phyloP scores from a whole-genome alignment of 2,888 invertebrate species.

The Drosophila kanekoi region DNA sequence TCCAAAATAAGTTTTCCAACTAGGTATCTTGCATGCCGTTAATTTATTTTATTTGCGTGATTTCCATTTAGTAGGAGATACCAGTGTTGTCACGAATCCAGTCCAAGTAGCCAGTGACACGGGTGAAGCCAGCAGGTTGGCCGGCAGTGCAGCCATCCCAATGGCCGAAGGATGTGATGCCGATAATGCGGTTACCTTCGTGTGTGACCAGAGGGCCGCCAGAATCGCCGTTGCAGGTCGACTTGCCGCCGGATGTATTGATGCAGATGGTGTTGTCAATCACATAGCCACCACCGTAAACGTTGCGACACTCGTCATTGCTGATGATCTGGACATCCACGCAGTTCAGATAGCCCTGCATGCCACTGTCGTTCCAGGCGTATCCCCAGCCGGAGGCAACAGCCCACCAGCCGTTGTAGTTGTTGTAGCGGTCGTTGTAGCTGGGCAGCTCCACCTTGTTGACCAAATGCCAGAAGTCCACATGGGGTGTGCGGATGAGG shows the following conservation, averaged over 20 bases:
- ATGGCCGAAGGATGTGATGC: constrained; percentile 66
- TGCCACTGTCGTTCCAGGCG: constrained; percentile 61
- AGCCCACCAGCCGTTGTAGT: constrained; percentile 53
- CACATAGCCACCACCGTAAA: constrained; percentile 78
- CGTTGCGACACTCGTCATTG: constrained; percentile 82
- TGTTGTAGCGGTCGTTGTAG: constrained; percentile 44
- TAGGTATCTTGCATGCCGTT: no score
- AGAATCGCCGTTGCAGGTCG: constrained; percentile 85
- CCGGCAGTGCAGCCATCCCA: constrained; percentile 56
- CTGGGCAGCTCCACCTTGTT: constrained; percentile 57
- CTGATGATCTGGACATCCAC: constrained; percentile 71
- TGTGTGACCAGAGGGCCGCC: constrained; percentile 83
- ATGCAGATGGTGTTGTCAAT: constrained; percentile 57
- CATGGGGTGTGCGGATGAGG: constrained; percentile 64
- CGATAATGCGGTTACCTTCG: constrained; percentile 56
- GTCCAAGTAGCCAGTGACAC: constrained; percentile 65
- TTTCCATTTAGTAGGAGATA: constrained; percentile 53
- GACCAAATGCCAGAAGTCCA: constrained; percentile 58
- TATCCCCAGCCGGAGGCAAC: constrained; percentile 75
- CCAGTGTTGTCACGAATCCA: constrained; percentile 73
- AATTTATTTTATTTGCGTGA: background rate
- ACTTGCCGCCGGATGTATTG: constrained; percentile 62
- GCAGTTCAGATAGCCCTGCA: constrained; percentile 77
- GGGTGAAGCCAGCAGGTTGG: constrained; percentile 67
- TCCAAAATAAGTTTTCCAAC: no score